These are phyloP conservation scores for Lasiurus cinereus DNA, from an alignment of 2,113 vertebrate genomes.

Conservation along the genomic window DNA sequence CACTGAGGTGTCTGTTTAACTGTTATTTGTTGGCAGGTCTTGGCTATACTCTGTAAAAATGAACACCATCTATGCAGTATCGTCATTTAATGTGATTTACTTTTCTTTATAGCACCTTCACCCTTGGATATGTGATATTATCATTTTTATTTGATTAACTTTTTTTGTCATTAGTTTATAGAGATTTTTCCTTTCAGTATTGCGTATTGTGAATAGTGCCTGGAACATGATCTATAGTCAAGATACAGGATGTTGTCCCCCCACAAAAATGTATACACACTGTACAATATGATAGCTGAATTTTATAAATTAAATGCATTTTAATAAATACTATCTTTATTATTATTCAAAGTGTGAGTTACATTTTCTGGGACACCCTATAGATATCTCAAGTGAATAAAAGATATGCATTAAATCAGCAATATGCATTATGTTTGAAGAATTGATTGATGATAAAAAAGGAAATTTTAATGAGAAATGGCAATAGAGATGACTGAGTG, in stretches of 20 bases:
- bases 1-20: no score
- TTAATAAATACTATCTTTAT: no score
- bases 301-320: no score
- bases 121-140: background rate
- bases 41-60: no score
- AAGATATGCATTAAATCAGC: background rate
- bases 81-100: background rate
- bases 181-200: background rate
- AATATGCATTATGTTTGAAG: background rate
- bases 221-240: background rate
- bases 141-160: background rate
- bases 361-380: background rate
- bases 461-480: background rate
- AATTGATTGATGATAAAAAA: background rate
- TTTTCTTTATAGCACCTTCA: background rate
- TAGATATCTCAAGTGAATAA: background rate
- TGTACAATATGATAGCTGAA: no score
- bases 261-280: no score
- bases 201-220: background rate
- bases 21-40: no score
- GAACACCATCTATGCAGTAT: no score
- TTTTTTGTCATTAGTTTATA: background rate
- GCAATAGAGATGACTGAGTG: background rate
- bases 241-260: no score
- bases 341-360: no score